phyloP scores from a whole-genome alignment of 2,113 vertebrate species.

The Elachura formosa region DNA sequence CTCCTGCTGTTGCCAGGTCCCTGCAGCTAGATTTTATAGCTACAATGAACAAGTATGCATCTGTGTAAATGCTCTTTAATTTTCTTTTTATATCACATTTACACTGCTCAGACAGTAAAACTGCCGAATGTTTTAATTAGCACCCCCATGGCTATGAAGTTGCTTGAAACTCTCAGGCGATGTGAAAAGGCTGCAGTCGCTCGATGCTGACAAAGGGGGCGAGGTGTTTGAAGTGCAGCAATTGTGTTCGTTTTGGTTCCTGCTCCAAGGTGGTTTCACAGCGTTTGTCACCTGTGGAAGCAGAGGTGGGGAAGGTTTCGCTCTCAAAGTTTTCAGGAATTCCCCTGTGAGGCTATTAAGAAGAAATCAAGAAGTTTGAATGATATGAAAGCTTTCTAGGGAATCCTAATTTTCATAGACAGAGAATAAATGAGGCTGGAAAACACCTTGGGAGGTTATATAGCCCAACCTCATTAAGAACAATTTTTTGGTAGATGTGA shows the following conservation, averaged over 20 bases:
- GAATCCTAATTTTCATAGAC: not conserved
- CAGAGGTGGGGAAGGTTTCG: not conserved
- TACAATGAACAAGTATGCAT: slow-evolving; percentile 49
- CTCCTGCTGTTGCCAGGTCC: not conserved
- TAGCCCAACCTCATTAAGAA: not conserved
- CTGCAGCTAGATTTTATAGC: slow-evolving; percentile 39
- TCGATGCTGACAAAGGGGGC: not conserved
- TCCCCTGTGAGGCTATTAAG: not conserved
- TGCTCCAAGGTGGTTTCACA: not conserved
- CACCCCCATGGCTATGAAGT: slow-evolving; percentile 23
- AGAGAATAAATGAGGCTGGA: not conserved
- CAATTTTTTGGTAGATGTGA: not conserved
- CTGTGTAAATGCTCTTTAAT: slow-evolving; percentile 51
- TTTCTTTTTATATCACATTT: slow-evolving; percentile 52
- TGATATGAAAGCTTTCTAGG: not conserved
- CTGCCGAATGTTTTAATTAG: slow-evolving; percentile 54
- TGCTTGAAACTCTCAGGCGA: not conserved
- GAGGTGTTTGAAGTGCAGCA: not conserved
- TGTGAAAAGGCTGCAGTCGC: not conserved
- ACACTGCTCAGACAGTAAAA: slow-evolving; percentile 47
- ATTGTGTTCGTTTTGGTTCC: slow-evolving; percentile 23
- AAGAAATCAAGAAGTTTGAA: not conserved
- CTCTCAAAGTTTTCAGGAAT: not conserved
- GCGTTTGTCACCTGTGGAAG: not conserved
- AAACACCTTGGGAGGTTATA: not conserved